These are phyloP conservation scores for Hirtodrosophila cameraria DNA, from an alignment of 2,888 invertebrate species.

Conservation along the genomic window DNA sequence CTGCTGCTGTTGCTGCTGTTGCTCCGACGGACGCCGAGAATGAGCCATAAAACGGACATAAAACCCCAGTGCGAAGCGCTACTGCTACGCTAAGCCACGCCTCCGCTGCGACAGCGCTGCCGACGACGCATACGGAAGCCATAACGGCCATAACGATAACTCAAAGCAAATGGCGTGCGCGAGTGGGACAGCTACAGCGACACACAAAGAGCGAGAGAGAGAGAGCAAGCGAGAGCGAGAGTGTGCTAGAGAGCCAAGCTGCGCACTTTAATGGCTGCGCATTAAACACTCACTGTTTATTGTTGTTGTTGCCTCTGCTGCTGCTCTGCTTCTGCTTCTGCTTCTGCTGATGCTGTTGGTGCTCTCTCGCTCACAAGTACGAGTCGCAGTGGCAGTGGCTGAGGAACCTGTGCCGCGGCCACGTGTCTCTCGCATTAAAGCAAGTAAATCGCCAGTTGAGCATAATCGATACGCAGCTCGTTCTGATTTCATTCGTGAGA, in stretches of 20 bases:
- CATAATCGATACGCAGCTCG: constrained; percentile 78
- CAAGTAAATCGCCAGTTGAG: constrained; percentile 78
- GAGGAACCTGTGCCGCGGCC: constrained; percentile 63
- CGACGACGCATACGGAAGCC: constrained; percentile 82
- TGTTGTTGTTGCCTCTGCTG: constrained; percentile 17
- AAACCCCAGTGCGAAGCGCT: constrained; percentile 71
- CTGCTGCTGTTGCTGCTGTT: constrained; percentile 40
- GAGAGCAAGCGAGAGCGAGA: constrained; percentile 29
- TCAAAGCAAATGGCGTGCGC: constrained; percentile 71
- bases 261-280: constrained; percentile 71
- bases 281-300: constrained; percentile 40
- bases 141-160: constrained; percentile 84
- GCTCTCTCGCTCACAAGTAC: constrained; percentile 18
- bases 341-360: constrained; percentile 14
- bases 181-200: constrained; percentile 62
- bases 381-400: constrained; percentile 35
- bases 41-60: constrained; percentile 75
- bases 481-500: constrained; percentile 76
- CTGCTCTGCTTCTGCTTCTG: constrained; percentile 3
- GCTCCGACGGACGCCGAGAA: constrained; percentile 64
- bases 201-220: constrained; percentile 12
- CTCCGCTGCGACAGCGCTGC: constrained; percentile 58
- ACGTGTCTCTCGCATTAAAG: constrained; percentile 79
- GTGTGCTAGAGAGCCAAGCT: constrained; percentile 46
- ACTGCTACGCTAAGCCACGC: constrained; percentile 78